Percentiles rank a stretch among this genome's conserved stretches.
Evolutionary conservation across 2,113 vertebrate genomes (phyloP).

Genomic region (Suncus etruscus): DNA sequence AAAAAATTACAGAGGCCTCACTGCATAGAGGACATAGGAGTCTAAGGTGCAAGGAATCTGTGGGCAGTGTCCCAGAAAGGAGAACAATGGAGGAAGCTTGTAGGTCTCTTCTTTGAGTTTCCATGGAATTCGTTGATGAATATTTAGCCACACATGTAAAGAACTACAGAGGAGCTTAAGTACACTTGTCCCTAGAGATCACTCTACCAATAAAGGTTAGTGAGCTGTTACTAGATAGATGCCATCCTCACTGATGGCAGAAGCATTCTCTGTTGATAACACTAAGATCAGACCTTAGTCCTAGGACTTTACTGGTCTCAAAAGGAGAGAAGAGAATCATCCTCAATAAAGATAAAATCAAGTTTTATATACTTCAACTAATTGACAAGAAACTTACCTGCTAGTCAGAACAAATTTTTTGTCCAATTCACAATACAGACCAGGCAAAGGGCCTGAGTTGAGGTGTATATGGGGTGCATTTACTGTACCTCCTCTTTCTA

Average conservation of each 20-base stretch:
- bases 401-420: neutral
- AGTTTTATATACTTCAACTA: neutral
- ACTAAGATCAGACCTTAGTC: neutral
- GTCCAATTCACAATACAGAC: no score
- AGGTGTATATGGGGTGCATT: no score
- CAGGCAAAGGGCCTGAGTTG: no score
- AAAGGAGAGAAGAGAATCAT: no score
- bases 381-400: neutral
- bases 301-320: neutral
- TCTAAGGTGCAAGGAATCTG: neutral
- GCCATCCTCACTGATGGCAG: rapidly evolving
- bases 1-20: neutral
- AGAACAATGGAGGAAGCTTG: neutral
- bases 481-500: no score
- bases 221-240: neutral
- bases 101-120: neutral
- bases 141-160: neutral
- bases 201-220: neutral
- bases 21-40: neutral
- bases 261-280: neutral
- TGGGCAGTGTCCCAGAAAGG: neutral
- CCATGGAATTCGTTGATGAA: conserved; percentile 9
- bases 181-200: neutral
- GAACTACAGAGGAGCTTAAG: neutral
- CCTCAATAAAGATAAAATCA: no score